Base-by-base conservation (phyloP, 92 coral and sea anemone species). In the Actinernus sp. region DNA sequence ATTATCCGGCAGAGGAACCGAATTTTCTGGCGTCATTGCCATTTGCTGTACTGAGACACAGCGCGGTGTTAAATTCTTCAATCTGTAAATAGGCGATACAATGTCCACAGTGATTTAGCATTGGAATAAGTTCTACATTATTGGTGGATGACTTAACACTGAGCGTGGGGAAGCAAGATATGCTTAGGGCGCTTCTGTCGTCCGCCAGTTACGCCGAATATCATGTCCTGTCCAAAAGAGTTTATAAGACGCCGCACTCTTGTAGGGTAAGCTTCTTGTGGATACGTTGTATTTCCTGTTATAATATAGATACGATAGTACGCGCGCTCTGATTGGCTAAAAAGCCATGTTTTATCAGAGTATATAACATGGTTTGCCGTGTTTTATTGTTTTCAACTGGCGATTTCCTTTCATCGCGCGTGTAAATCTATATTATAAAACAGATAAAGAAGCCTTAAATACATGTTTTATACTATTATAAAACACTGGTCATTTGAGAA, bases 171-270 rank as follows among this genome's bases (percentile, higher is more conserved):
- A 46, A 64, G 73, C 60, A 86, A 45, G 40, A 86, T 36, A 45
- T 82, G 78, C 87, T 80, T 86, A 30, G 92, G 90, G 16, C 84
- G 71, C 44, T 62, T 83, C 14, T 59, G 65, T 68, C 63, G 65
- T 47, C 85, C 85, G 51, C 56, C 58, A 52, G 73, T 76, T 30
- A 64, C 81, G 31, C 49, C 90, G 77, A 60, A 84, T 36, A 76
- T 50, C 34, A 47, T 26, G 73, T 84, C 90, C 58, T 84, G 85
- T 30, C 81, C 85, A 70, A 76, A 84, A 6, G 81, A 68, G 45
- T 44, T 64, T 20, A 65, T 34, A 13, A 46, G 60, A 23, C 73
- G 49, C 21, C 50, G 29, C 11, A 33, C 57, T 46, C 50, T 66
- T 17, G 24, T 23, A 8, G 74, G 61, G 16, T 3, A 29, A 46